Evolutionary conservation across 2,113 vertebrate species (phyloP).

Genomic region (Haemorhous mexicanus): DNA sequence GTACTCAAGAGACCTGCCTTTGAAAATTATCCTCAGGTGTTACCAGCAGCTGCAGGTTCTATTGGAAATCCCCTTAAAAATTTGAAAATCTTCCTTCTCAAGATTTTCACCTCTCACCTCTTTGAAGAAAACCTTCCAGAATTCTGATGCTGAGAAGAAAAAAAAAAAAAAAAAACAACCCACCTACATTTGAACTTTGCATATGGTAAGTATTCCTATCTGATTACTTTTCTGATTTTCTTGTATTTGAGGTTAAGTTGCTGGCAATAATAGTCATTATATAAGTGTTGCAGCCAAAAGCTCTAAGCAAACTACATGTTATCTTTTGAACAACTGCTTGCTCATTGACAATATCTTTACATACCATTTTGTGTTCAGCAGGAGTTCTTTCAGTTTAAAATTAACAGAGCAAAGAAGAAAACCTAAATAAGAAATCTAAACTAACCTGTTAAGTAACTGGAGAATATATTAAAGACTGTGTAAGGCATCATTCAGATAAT

Average conservation of each 20-base stretch:
- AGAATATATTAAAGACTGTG: neutral
- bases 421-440: neutral
- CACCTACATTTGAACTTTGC: neutral
- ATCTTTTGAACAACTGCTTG: neutral
- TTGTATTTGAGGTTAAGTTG: neutral
- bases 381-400: neutral
- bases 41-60: neutral
- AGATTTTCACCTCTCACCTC: neutral
- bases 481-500: neutral
- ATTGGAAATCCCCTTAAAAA: neutral
- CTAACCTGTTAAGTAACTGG: neutral
- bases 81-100: neutral
- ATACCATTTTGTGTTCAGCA: neutral
- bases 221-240: constrained; percentile 15
- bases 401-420: neutral
- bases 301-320: neutral
- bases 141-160: neutral
- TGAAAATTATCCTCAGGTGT: neutral
- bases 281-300: neutral
- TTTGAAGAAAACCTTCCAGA: constrained; percentile 4
- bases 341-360: neutral
- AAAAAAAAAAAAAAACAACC: neutral
- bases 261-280: neutral
- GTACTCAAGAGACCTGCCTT: neutral
- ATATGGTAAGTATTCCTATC: neutral